Conservation (phyloP, 2,888 invertebrate genomes). For the Idaea biselata region DNA sequence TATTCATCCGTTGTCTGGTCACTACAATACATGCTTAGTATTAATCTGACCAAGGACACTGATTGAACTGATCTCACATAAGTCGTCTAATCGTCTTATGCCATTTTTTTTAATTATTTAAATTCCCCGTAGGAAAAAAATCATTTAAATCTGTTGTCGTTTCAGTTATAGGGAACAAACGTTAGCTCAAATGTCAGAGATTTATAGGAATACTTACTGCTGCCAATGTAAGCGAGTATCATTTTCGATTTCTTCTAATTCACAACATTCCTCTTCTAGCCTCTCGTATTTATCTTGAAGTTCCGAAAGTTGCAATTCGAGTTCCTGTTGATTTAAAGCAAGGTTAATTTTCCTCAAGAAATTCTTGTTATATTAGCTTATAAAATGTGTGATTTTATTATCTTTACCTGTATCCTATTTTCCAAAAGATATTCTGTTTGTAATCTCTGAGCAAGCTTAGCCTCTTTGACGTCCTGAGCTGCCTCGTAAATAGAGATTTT, state of each 20-base stretch:
- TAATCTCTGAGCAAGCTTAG: slow-evolving; percentile 82
- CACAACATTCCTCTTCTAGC: slow-evolving; percentile 86
- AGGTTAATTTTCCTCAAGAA: neutral
- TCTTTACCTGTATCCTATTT: slow-evolving; percentile 69
- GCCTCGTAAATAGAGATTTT: slow-evolving; percentile 85
- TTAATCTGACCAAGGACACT: too few species aligned
- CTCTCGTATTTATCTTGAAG: slow-evolving; percentile 83
- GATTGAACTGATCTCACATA: too few species aligned
- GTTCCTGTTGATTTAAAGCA: slow-evolving; percentile 55
- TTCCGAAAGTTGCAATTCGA: slow-evolving; percentile 77
- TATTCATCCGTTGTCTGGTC: too few species aligned
- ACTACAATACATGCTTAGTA: too few species aligned
- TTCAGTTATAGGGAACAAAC: neutral
- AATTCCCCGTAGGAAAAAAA: too few species aligned
- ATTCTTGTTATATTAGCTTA: neutral
- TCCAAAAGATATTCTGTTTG: slow-evolving; percentile 81
- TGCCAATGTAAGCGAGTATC: slow-evolving; percentile 84
- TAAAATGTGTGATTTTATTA: neutral
- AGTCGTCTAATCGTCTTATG: too few species aligned
- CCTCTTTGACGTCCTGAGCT: slow-evolving; percentile 82
- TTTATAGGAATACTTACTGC: slow-evolving; percentile 60
- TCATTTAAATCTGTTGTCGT: too few species aligned
- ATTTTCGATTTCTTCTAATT: slow-evolving; percentile 88
- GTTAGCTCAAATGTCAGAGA: neutral
- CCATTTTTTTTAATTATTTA: too few species aligned